Base-by-base conservation (phyloP, 2,113 vertebrate species). In the Salvator merianae region DNA sequence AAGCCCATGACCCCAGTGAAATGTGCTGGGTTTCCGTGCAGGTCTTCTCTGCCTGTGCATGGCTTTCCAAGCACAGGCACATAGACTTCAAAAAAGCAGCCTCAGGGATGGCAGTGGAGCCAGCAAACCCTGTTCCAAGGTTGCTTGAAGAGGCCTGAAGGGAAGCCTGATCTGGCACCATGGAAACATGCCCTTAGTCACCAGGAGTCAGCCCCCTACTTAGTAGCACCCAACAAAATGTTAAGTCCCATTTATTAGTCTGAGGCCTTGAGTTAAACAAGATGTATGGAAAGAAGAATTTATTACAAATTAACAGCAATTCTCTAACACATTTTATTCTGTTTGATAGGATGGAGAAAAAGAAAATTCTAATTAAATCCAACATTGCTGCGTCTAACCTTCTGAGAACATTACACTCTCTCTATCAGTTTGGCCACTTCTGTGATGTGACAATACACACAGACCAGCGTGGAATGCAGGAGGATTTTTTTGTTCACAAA, bases 401-500 rank as follows among this genome's bases (percentile, higher is more conserved):
- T 16, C 91, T 95, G 87, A 86, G 83, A 69, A 84, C 94, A 3
- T 83, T 94, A 70, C 91, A 94, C 78, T 94, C 90, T 16, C 90
- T 93, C 6, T 93, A 94, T 82, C 86, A 20, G 53, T 87, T 91
- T 0, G 93, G 94, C n/a, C 88, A 93, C 63, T 89, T 95, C 53
- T 94, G 94, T 34, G 94, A 95, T 0, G 90, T 95, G 80, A 93
- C 86, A 0, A 89, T 96, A 65, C 91, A 93, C 84, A 93, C 91
- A 0, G 89, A 91, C 0, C 92, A 93, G 3, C 87, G 90, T 0
- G 94, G 93, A 2, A 85, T 89, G n/a, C 91, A 92, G 72, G 93
- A 93, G 81, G 88, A 92, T 50, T 95, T 96, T 91, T 88, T 89
- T 26, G 94, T 88, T 77, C 95, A 96, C 84, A 95, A 90, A 81